Evolutionary conservation across 1,140 invertebrate species (phyloP).

Genomic region (Chionoecetes opilio): DNA sequence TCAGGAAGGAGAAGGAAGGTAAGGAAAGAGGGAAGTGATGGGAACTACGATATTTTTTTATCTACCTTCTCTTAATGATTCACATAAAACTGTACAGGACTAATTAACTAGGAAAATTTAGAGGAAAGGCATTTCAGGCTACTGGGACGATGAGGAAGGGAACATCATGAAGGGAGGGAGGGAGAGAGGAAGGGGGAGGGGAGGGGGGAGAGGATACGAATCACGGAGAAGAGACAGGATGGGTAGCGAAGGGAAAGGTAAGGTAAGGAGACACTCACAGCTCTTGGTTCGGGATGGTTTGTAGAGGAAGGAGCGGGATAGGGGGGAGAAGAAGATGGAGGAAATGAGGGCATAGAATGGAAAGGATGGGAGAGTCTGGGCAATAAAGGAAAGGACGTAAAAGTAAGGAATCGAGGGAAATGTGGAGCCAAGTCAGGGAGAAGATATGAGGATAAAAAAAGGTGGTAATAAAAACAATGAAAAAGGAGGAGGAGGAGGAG

Average conservation of each 20-base stretch:
- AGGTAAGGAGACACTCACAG: too few species aligned
- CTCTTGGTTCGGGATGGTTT: too few species aligned
- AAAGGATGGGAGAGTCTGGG: neutral
- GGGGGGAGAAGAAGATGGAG: neutral
- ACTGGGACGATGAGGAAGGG: neutral
- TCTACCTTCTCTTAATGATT: neutral
- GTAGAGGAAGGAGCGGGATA: neutral
- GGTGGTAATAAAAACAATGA: neutral
- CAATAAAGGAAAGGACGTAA: neutral
- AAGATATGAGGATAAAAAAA: slow-evolving; percentile 21
- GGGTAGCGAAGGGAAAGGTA: too few species aligned
- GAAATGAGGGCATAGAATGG: slow-evolving; percentile 5
- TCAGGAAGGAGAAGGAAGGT: too few species aligned
- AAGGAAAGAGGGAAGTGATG: too few species aligned
- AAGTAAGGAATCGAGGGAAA: neutral
- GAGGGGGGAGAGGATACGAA: neutral
- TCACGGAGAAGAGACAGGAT: neutral
- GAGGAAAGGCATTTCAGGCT: neutral
- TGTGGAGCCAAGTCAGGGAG: neutral
- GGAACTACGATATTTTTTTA: neutral
- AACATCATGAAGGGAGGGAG: neutral
- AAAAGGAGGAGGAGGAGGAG: neutral
- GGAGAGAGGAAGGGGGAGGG: too few species aligned
- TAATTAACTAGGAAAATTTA: neutral
- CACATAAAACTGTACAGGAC: neutral